phyloP scores from a whole-genome alignment of 2,113 vertebrate genomes.

The Atherinomorus stipes region DNA sequence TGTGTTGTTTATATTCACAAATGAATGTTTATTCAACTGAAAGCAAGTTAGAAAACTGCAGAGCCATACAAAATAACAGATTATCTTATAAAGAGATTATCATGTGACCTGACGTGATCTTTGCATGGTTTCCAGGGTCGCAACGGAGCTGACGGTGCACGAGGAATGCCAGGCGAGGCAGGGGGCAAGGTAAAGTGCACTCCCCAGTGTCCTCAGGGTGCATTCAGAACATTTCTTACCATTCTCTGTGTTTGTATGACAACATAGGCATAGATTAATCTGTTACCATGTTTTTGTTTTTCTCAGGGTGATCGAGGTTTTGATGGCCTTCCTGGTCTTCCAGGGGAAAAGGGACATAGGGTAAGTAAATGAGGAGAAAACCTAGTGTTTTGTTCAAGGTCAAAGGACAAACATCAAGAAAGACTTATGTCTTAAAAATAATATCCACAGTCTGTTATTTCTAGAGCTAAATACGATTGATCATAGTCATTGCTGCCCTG shows the following conservation, averaged over 20 bases:
- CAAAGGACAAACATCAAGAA: conserved; percentile 7
- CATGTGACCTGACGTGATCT: conserved; percentile 19
- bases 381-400: background rate
- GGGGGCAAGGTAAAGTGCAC: conserved; percentile 88
- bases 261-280: background rate
- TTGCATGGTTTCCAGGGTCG: conserved; percentile 85
- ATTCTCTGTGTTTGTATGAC: background rate
- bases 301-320: conserved; percentile 95
- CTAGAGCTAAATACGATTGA: conserved; percentile 9
- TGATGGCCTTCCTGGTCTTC: conserved; percentile 96
- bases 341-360: conserved; percentile 97
- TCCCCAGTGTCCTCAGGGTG: background rate
- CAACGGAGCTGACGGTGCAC: conserved; percentile 92
- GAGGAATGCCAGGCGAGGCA: conserved; percentile 95
- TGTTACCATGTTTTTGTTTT: conserved; percentile 5
- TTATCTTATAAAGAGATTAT: conserved; percentile 30
- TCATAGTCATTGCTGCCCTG: conserved; percentile 2
- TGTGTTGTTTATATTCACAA: conserved; percentile 31
- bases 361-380: conserved; percentile 81
- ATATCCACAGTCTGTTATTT: conserved; percentile 31
- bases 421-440: conserved; percentile 39
- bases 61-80: conserved; percentile 3
- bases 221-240: background rate
- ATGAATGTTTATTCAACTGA: conserved; percentile 51
- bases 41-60: conserved; percentile 15